Conservation (phyloP, 2,113 vertebrate genomes). For the Alexandromys fortis region DNA sequence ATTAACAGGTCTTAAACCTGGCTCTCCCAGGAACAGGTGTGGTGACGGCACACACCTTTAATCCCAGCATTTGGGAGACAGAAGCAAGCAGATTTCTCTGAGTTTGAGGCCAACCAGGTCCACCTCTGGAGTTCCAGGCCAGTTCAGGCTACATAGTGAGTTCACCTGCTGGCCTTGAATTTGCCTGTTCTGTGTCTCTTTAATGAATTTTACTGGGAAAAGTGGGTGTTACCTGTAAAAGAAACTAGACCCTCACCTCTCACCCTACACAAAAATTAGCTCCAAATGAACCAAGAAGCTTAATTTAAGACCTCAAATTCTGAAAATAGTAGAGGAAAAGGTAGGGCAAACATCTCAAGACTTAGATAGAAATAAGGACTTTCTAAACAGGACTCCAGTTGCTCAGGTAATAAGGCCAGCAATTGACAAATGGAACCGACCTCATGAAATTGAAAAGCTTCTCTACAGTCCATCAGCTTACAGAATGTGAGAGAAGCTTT, state of each 20-base stretch:
- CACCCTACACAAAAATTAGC: not conserved
- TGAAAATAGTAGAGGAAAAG: not conserved
- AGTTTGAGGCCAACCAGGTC: not conserved
- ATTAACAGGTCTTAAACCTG: not conserved
- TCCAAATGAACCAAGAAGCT: not conserved
- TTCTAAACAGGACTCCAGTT: not conserved
- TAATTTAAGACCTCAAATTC: not conserved
- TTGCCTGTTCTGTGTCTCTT: not conserved
- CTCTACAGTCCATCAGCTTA: not conserved
- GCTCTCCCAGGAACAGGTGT: not conserved
- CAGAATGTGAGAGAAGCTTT: not conserved
- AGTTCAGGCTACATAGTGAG: not conserved
- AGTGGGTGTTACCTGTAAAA: not conserved
- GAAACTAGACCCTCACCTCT: not conserved
- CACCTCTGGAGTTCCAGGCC: not conserved
- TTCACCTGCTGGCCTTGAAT: not conserved
- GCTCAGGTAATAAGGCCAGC: not conserved
- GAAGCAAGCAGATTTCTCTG: not conserved
- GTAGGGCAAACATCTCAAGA: not conserved
- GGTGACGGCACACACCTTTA: not conserved
- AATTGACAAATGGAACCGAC: not conserved
- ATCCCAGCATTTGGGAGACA: not conserved
- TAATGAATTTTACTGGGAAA: not conserved
- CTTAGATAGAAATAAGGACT: not conserved
- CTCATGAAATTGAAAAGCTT: not conserved